Base-by-base conservation (phyloP, 1,140 invertebrate genomes). In the Habropoda laboriosa region DNA sequence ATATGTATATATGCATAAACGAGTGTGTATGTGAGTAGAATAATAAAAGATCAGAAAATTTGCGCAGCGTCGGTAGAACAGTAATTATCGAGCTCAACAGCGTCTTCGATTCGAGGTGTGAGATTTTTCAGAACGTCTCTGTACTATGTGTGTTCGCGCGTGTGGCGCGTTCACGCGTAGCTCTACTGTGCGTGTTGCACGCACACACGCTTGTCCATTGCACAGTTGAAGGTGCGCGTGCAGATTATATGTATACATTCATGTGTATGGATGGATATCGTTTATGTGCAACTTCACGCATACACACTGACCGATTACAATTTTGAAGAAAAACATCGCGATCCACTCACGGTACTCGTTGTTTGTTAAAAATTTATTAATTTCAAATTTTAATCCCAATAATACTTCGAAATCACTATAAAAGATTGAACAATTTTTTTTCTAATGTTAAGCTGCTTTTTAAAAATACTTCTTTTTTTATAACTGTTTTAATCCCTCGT, bases 1-100 rank as follows among this genome's bases (percentile, higher is more conserved):
- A 61, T 77, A 61, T 64, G 75, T 82, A 77, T 55, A 42, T 68
- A 71, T 71, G 57, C 55, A 47, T 53, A 85, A 66, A 78, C 76
- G 68, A 77, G 51, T 38, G 35, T 78, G 49, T 68, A 71, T 75
- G 24, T 60, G 71, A 35, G n/a, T 67, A 49, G 55, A n/a, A 16
- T 63, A 24, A 13, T 49, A 63, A 73, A 32, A 21, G n/a, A 63
- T 35, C 40, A 42, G 21, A 61, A 73, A 35, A 27, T 40, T 38
- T 24, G 32, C 45, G 10, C 60, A 8, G 7, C 5, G 10, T 55
- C n/a, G 10, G n/a, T 53, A 53, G 60, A 75, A 55, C 12, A 40
- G n/a, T 53, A 53, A 66, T 66, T 21, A 24, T 38, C 73, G 32
- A 70, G 71, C 61, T 55, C 71, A 64, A 79, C n/a, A 18, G 51